Percentiles rank a stretch among this genome's conserved stretches.
Conservation (phyloP, 2,888 invertebrate genomes). For the Synergus gifuensis region DNA sequence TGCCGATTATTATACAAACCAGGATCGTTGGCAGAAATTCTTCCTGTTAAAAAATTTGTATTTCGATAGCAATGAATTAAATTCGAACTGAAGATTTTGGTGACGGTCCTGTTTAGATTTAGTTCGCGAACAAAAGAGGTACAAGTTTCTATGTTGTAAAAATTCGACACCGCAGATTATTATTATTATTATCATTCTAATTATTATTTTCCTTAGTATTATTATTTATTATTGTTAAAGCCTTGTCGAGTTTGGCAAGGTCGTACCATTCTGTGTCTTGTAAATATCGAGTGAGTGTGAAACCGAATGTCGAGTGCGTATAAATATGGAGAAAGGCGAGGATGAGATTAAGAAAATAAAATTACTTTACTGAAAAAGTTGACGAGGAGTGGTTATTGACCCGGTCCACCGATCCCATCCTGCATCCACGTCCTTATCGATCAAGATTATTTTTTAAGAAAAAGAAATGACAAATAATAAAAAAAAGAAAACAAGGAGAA, state of each 20-base stretch:
- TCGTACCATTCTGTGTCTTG: slow-evolving; percentile 33
- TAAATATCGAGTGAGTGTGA: slow-evolving; percentile 39
- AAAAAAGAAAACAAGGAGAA: slow-evolving; percentile 25
- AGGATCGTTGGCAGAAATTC: slow-evolving; percentile 30
- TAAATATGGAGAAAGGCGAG: slow-evolving; percentile 35
- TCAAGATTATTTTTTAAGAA: slow-evolving; percentile 20
- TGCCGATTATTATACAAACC: slow-evolving; percentile 27
- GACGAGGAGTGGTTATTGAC: slow-evolving; percentile 75
- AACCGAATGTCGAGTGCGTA: slow-evolving; percentile 22
- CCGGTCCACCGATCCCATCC: slow-evolving; percentile 69
- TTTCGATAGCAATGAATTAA: neutral
- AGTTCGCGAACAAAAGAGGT: slow-evolving; percentile 25
- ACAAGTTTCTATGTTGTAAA: slow-evolving; percentile 30
- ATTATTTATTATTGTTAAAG: slow-evolving; percentile 40
- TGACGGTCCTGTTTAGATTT: slow-evolving; percentile 29
- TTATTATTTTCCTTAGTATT: slow-evolving; percentile 31
- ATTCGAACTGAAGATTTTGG: neutral
- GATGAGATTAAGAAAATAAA: slow-evolving; percentile 67
- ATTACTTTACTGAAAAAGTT: slow-evolving; percentile 75
- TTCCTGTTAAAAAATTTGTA: neutral
- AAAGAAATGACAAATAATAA: neutral
- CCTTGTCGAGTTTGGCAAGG: slow-evolving; percentile 14
- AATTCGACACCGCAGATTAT: slow-evolving; percentile 35
- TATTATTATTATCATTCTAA: slow-evolving; percentile 29
- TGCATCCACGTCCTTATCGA: slow-evolving; percentile 55